phyloP scores from a whole-genome alignment of 2,797 vertebrate genomes.

The Pachyuromys duprasi region DNA sequence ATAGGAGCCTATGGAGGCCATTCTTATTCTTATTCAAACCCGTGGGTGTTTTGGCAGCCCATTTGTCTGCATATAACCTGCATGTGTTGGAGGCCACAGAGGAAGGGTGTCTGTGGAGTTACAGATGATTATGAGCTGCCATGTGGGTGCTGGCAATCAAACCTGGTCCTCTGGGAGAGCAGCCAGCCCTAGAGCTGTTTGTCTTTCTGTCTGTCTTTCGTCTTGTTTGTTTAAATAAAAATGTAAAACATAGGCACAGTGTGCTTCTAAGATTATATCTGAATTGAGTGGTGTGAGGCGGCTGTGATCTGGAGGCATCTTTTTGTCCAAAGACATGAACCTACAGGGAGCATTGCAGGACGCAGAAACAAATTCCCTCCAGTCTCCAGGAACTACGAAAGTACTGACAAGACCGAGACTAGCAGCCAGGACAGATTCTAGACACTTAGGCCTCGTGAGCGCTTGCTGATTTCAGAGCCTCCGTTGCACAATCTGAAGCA shows the following conservation, averaged over 20 bases:
- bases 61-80: background rate
- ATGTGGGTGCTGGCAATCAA: no score
- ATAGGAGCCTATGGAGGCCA: background rate
- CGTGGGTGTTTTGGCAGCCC: background rate
- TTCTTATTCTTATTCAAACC: background rate
- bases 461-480: constrained; percentile 8
- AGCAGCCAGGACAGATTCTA: background rate
- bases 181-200: background rate
- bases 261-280: constrained; percentile 9
- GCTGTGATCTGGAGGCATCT: background rate
- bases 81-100: no score
- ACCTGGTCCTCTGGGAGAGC: background rate
- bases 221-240: background rate
- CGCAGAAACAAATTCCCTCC: background rate
- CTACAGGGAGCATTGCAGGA: background rate
- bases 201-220: no score
- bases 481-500: background rate
- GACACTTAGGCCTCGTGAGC: background rate
- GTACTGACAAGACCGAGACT: background rate
- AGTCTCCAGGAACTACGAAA: constrained; percentile 11
- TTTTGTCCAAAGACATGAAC: background rate
- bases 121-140: background rate
- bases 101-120: background rate
- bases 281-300: constrained; percentile 39
- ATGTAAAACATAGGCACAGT: constrained; percentile 1